Evolutionary conservation across 1,140 invertebrate genomes (phyloP), one percentile per base, ranked within the genome.

Genomic region (Formica selysi): DNA sequence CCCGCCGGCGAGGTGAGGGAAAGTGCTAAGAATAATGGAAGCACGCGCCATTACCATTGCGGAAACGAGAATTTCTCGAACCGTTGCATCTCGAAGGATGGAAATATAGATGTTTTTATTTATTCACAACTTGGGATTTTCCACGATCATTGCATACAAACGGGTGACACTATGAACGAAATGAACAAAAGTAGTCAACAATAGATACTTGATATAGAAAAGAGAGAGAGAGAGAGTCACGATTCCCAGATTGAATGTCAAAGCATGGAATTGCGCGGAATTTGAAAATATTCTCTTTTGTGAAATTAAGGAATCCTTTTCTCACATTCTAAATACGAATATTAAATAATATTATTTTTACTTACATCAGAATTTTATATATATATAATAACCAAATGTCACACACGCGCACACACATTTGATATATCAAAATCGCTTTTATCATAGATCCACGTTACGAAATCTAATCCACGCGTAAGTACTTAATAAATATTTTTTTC

Each of bases 11-110:
- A 16, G 32, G 65, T 76, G 61, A 71, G 22, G 32, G 8, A 29
- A 29, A 3, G 32, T 78, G 71, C 76, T 83, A 89, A 87, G 85
- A 87, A 64, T 81, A 84, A 87, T 88, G 76, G 81, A 81, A 26
- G 87, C 85, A 71, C 38, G 78, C 57, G 65, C 16, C 36, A 65
- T 71, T 61, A 59, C 51, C 83, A 44, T 79, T 44, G 62, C 65
- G 41, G 76, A 83, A 86, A 86, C 78, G 87, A 73, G 57, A 22
- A 74, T 36, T 79, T 68, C 19, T 41, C 67, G 67, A 85, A 16
- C 38, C 67, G 62, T 44, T 48, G 70, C 54, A 64, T 76, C 41
- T 81, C 51, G 4, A 26, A 67, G 68, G 48, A 71, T 54, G 10
- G 51, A 76, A 51, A 80, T 89, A 87, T 26, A 51, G 8, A 85